Evolutionary conservation across 2,113 vertebrate genomes (phyloP), one percentile per base, ranked within the genome.

Genomic region (Macquaria australasica): DNA sequence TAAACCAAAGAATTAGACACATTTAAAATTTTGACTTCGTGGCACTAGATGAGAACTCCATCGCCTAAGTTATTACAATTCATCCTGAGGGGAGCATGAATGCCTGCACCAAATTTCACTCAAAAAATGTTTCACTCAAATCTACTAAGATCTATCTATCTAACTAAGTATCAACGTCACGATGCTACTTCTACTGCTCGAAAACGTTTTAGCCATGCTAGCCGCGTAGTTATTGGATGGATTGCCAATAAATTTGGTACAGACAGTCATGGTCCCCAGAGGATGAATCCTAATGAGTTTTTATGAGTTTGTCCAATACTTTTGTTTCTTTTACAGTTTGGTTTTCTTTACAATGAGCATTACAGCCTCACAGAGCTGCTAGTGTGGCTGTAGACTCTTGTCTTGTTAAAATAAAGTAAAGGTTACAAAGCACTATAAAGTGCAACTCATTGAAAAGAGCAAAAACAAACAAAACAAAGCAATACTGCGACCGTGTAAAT

Each of bases 371-470:
- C 21, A n/a, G 18, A 63, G 55, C 63, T 45, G 34, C 25, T 69
- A 43, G 10, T 12, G 10, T 12, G 5, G 9, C 14, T 48, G 12
- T 28, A 18, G 34, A 79, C 20, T 60, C 55, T 28, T 18, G 9
- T 25, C 48, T 73, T 20, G 5, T 53, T 28, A 31, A 67, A 53
- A 34, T 31, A 43, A 53, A 62, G 20, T 25, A 20, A 8, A 75
- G 23, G 41, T 69, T 70, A 67, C 51, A 67, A 79, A 71, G 14
- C 7, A 45, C 48, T 15, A n/a, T 58, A 9, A 53, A 62, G 70
- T 43, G 20, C 6, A 64, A n/a, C 21, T 39, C 9, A 14, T 4
- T 86, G 63, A 69, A 83, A 6, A 60, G 16, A 85, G 31, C 37
- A 37, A 48, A 28, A 18, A 55, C 11, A 28, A 23, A 62, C 21